Evolutionary conservation across 1,140 invertebrate species (phyloP).

Genomic region (Ylistrum balloti): DNA sequence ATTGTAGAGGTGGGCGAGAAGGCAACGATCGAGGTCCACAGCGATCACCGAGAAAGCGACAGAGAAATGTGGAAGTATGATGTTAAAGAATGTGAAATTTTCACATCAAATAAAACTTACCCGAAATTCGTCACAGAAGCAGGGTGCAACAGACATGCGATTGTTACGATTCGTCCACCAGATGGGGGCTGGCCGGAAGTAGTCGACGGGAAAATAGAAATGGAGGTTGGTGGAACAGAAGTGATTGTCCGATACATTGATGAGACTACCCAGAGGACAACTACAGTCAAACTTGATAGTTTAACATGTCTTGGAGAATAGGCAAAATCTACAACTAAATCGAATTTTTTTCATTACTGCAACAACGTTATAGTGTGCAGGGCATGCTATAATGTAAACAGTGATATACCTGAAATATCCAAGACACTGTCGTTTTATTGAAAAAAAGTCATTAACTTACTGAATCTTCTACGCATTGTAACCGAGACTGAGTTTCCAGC

Average conservation of each 20-base stretch:
- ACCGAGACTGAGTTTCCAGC: too few species aligned
- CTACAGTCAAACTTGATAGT: background rate
- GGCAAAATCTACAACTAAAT: background rate
- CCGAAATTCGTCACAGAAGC: background rate
- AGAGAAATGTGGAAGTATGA: conserved; percentile 6
- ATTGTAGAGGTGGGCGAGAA: background rate
- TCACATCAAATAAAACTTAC: background rate
- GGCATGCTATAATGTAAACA: too few species aligned
- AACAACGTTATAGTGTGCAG: too few species aligned
- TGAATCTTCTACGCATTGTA: too few species aligned
- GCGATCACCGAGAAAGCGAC: background rate
- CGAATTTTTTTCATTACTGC: too few species aligned
- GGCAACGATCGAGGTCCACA: background rate
- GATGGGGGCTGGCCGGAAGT: background rate
- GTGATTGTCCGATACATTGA: background rate
- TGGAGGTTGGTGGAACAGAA: background rate
- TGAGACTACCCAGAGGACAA: background rate
- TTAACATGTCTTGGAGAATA: background rate
- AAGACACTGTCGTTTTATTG: too few species aligned
- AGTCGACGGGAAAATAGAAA: conserved; percentile 10
- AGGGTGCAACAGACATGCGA: background rate
- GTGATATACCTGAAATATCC: too few species aligned
- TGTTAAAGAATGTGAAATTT: background rate
- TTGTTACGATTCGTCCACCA: background rate
- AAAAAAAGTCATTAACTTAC: too few species aligned